These are phyloP conservation scores for Branchellion lobata DNA, from an alignment of 2,888 invertebrate species.

Conservation along the genomic window DNA sequence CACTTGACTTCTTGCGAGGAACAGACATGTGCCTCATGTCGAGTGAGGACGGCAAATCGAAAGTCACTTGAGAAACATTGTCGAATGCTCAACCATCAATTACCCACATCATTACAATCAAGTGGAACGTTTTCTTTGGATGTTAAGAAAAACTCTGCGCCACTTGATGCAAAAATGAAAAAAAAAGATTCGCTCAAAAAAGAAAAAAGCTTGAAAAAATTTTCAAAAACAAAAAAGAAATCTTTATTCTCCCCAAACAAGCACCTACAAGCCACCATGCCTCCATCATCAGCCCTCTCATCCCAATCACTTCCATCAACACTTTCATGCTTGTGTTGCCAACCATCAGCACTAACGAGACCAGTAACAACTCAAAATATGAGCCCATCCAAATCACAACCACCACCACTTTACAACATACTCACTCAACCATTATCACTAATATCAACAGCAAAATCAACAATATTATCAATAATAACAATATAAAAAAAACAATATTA, in stretches of 20 bases:
- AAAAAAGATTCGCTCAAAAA: no score
- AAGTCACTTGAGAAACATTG: conserved; percentile 10
- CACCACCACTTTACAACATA: background rate
- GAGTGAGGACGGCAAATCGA: background rate
- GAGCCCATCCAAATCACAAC: background rate
- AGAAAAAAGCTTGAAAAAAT: no score
- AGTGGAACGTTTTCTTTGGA: no score
- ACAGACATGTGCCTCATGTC: background rate
- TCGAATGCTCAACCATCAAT: background rate
- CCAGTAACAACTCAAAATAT: background rate
- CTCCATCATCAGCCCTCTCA: no score
- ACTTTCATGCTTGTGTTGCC: no score
- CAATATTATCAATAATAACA: background rate
- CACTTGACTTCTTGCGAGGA: background rate
- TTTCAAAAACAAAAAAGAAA: conserved; percentile 3
- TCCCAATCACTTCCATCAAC: background rate
- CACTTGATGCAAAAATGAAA: no score
- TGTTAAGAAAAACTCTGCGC: no score
- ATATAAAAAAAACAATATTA: background rate
- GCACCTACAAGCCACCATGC: background rate
- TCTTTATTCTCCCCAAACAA: background rate
- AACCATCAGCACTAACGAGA: no score
- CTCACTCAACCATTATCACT: background rate
- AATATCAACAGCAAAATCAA: background rate
- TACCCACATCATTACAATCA: background rate